These are phyloP conservation scores for Rhinopomastus cyanomelas DNA, from an alignment of 2,113 vertebrate genomes.

Conservation along the genomic window DNA sequence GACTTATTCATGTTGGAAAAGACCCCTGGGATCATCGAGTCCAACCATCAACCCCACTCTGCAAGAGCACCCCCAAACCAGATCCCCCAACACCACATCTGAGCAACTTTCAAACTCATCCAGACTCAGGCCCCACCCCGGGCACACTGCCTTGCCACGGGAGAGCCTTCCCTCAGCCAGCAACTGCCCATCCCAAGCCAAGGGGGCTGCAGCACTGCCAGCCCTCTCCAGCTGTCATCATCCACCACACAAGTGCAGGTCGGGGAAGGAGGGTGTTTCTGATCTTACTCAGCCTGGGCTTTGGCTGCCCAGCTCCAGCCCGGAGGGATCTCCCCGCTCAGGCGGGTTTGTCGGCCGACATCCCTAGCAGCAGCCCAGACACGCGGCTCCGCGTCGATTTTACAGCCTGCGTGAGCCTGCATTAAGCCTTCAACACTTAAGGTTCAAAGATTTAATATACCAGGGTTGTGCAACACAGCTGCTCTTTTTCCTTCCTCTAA, in stretches of 20 bases:
- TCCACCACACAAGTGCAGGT: neutral
- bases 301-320: neutral
- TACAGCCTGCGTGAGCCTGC: neutral
- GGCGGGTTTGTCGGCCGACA: neutral
- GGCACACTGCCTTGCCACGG: neutral
- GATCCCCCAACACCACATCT: too few species aligned
- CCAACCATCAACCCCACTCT: too few species aligned
- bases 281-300: neutral
- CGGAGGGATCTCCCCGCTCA: neutral
- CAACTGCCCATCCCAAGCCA: neutral
- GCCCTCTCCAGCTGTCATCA: neutral
- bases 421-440: neutral
- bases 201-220: neutral
- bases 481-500: neutral
- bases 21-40: too few species aligned
- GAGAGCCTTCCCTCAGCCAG: neutral
- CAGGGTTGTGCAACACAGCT: neutral
- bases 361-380: neutral
- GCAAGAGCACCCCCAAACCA: too few species aligned
- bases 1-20: too few species aligned
- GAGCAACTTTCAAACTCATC: too few species aligned
- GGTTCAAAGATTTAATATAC: neutral
- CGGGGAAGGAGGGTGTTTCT: neutral
- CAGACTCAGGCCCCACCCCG: too few species aligned
- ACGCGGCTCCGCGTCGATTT: neutral